phyloP scores from a whole-genome alignment of 2,888 invertebrate genomes.

The Coleophora deauratella region DNA sequence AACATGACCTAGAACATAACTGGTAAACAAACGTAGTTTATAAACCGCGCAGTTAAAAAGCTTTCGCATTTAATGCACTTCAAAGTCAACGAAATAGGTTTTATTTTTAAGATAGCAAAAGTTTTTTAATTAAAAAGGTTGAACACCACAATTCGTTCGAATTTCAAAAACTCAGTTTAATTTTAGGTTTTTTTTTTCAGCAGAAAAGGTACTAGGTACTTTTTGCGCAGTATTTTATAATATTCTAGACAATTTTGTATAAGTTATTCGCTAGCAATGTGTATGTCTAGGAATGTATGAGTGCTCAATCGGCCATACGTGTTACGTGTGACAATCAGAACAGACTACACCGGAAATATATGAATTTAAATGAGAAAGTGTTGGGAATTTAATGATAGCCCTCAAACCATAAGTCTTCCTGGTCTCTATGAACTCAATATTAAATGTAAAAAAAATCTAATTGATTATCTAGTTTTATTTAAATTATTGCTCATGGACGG shows the following conservation, averaged over 20 bases:
- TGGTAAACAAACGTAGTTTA: conserved; percentile 19
- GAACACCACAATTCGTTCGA: no score
- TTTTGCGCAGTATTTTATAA: no score
- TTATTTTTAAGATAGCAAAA: no score
- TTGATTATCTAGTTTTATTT: conserved; percentile 26
- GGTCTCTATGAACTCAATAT: conserved; percentile 23
- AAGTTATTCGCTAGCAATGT: conserved; percentile 11
- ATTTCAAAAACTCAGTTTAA: no score
- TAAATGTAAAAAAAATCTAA: no score
- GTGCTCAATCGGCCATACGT: conserved; percentile 65
- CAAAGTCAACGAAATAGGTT: conserved; percentile 17
- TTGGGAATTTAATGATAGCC: conserved; percentile 67
- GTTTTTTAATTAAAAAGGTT: no score
- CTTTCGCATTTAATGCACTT: conserved; percentile 14
- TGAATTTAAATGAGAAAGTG: conserved; percentile 74
- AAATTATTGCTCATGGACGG: conserved; percentile 39
- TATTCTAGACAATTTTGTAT: no score
- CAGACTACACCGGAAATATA: conserved; percentile 69
- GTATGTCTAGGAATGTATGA: conserved; percentile 41
- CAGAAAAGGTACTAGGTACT: no score
- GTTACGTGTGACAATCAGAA: conserved; percentile 48
- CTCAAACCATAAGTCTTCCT: conserved; percentile 54
- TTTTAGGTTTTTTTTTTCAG: no score
- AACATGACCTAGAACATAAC: conserved; percentile 20
- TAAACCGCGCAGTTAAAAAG: conserved; percentile 15